A percentile compares a stretch with the other conserved stretches of the same genome.
phyloP scores from a whole-genome alignment of 1,140 invertebrate species.

The Conopomorpha cramerella region DNA sequence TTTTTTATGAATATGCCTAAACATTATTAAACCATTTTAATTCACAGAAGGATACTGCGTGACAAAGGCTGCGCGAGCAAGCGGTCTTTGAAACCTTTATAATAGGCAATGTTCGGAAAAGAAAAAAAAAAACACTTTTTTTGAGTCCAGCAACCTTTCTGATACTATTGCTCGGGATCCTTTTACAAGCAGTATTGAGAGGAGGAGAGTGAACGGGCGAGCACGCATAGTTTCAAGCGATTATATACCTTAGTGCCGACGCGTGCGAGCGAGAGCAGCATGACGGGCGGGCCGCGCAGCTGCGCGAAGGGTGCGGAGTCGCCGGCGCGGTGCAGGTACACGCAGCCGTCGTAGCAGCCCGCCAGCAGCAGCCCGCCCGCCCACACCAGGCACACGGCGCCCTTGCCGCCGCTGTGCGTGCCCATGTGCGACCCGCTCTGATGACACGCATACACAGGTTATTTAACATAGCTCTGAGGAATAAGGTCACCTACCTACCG shows the following conservation, averaged over 20 bases:
- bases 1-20: too few relatives aligned
- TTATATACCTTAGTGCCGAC: slow-evolving; percentile 67
- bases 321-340: slow-evolving; percentile 68
- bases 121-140: too few relatives aligned
- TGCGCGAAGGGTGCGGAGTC: slow-evolving; percentile 56
- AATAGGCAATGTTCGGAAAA: too few relatives aligned
- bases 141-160: too few relatives aligned
- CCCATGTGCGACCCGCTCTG: slow-evolving; percentile 64
- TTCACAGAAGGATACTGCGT: too few relatives aligned
- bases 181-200: neutral
- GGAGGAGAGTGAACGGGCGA: slow-evolving; percentile 5
- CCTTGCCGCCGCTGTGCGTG: slow-evolving; percentile 65
- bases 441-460: slow-evolving; percentile 8
- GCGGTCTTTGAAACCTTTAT: too few relatives aligned
- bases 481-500: too few relatives aligned
- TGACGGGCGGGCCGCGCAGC: slow-evolving; percentile 66
- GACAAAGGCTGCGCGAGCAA: too few relatives aligned
- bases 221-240: too few relatives aligned
- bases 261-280: slow-evolving; percentile 68
- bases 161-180: neutral
- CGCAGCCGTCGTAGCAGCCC: slow-evolving; percentile 73
- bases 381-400: slow-evolving; percentile 67
- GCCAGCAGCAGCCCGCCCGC: slow-evolving; percentile 64
- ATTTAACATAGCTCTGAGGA: too few relatives aligned
- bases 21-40: too few relatives aligned